Evolutionary conservation across 2,888 invertebrate species (phyloP).

Genomic region (Rhamphomyia laevipes): DNA sequence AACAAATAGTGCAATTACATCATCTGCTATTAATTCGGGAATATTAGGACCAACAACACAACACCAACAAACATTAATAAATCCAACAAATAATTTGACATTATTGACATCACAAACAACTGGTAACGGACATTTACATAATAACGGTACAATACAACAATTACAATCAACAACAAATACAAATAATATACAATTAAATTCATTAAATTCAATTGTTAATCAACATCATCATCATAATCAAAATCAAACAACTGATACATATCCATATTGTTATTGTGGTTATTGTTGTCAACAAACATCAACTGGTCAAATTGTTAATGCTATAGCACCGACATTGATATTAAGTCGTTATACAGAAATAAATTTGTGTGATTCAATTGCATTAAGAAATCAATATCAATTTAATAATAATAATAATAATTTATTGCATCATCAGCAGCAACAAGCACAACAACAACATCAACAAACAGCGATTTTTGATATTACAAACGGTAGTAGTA

Average conservation of each 20-base stretch:
- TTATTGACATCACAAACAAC: slow-evolving; percentile 3
- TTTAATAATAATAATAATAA: slow-evolving; percentile 15
- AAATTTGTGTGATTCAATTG: slow-evolving; percentile 21
- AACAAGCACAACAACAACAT: slow-evolving; percentile 13
- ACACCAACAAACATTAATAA: not conserved
- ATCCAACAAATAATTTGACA: not conserved
- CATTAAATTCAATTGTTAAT: slow-evolving; percentile 4
- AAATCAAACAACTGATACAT: slow-evolving; percentile 11
- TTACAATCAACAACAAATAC: slow-evolving; percentile 13
- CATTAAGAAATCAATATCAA: slow-evolving; percentile 24
- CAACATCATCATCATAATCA: slow-evolving; percentile 12
- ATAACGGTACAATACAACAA: slow-evolving; percentile 12
- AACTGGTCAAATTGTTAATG: slow-evolving; percentile 14
- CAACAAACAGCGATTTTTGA: slow-evolving; percentile 5
- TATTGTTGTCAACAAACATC: slow-evolving; percentile 18
- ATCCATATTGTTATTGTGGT: slow-evolving; percentile 21
- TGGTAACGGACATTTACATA: not conserved
- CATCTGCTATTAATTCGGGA: slow-evolving; percentile 13
- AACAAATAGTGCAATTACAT: slow-evolving; percentile 9
- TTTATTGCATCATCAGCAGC: slow-evolving; percentile 16
- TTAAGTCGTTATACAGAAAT: slow-evolving; percentile 24
- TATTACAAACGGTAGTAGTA: not conserved
- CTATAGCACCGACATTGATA: slow-evolving; percentile 20
- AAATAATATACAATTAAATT: slow-evolving; percentile 12
- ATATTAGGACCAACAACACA: not conserved